Conservation (phyloP, 2,113 vertebrate species). For the Calidris pugnax region DNA sequence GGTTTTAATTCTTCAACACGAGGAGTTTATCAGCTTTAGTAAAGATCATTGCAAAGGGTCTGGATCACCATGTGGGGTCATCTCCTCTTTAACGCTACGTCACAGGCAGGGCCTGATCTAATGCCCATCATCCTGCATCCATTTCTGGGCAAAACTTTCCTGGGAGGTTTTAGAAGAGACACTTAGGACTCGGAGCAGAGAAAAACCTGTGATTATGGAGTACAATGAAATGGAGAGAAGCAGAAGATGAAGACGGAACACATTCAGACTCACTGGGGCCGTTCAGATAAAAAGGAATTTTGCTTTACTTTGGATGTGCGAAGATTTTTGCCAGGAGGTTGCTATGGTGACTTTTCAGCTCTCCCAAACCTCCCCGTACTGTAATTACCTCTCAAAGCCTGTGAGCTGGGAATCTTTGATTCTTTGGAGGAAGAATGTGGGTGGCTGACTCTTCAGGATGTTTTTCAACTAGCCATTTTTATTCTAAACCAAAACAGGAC, state of each 20-base stretch:
- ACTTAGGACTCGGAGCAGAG: neutral
- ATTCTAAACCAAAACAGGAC: conserved; percentile 43
- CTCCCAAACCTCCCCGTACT: conserved; percentile 59
- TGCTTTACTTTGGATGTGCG: neutral
- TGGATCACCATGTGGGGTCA: neutral
- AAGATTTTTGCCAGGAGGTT: conserved; percentile 67
- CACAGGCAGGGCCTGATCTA: neutral
- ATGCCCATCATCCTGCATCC: neutral
- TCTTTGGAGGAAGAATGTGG: conserved; percentile 65
- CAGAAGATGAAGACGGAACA: neutral
- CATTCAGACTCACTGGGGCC: conserved; percentile 16
- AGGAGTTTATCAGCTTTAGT: neutral
- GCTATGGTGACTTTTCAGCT: conserved; percentile 74
- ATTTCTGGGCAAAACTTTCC: conserved; percentile 31
- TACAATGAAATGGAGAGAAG: neutral
- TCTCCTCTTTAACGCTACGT: neutral
- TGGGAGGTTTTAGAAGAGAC: neutral
- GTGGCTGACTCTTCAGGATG: conserved; percentile 67
- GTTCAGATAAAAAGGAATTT: conserved; percentile 39
- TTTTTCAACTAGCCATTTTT: conserved; percentile 62
- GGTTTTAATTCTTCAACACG: neutral
- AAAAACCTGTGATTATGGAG: neutral
- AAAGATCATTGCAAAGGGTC: neutral
- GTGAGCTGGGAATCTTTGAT: conserved; percentile 65
- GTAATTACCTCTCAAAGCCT: conserved; percentile 65